phyloP scores from a whole-genome alignment of 2,888 invertebrate genomes.

The Prostheceraeus crozeri region DNA sequence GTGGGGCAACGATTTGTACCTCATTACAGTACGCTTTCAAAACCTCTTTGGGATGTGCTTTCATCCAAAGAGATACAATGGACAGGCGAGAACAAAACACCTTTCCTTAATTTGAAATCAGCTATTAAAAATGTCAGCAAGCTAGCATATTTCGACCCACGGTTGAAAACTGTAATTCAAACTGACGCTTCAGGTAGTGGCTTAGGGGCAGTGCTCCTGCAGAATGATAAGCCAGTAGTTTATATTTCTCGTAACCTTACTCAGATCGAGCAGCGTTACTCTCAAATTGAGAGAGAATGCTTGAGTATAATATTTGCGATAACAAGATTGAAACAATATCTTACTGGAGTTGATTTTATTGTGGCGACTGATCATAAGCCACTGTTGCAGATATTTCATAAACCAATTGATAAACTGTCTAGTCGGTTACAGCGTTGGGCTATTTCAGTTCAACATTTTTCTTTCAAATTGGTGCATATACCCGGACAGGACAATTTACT shows the following conservation, averaged over 20 bases:
- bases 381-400: not conserved
- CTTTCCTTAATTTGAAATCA: no score
- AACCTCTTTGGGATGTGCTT: no score
- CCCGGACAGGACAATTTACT: not conserved
- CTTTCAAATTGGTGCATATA: not conserved
- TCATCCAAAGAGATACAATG: no score
- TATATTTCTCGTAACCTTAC: not conserved
- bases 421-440: conserved; percentile 7
- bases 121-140: not conserved
- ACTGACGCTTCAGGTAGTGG: conserved; percentile 5
- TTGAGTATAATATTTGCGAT: not conserved
- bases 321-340: conserved; percentile 10
- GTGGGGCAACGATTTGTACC: no score
- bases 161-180: not conserved
- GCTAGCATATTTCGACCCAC: not conserved
- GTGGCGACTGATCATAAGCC: conserved; percentile 9
- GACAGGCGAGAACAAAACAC: no score
- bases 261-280: not conserved
- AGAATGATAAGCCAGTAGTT: not conserved
- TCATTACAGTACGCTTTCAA: no score
- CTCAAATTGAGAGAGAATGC: conserved; percentile 14
- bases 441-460: not conserved
- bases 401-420: conserved; percentile 11
- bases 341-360: not conserved
- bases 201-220: not conserved